phyloP scores from a whole-genome alignment of 2,888 invertebrate genomes.

The Chrysopilus asiliformis region DNA sequence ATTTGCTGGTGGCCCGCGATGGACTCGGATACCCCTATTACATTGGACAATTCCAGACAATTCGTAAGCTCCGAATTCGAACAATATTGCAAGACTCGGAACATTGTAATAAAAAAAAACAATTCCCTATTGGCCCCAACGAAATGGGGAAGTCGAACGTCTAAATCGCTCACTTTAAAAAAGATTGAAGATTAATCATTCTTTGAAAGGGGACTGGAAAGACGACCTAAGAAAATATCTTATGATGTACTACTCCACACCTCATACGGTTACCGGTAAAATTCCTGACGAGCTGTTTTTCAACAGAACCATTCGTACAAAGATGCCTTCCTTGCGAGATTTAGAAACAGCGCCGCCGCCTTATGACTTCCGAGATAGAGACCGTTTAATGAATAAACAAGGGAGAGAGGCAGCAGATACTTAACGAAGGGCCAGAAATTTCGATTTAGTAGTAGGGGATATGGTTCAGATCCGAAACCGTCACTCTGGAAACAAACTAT shows the following conservation, averaged over 20 bases:
- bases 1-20: no score
- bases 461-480: not conserved
- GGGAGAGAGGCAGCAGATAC: not conserved
- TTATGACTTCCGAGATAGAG: no score
- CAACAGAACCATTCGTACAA: not conserved
- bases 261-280: not conserved
- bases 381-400: not conserved
- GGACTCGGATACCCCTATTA: constrained; percentile 17
- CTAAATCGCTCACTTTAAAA: constrained; percentile 16
- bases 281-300: not conserved
- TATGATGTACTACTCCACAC: constrained; percentile 10
- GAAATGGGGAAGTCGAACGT: constrained; percentile 16
- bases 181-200: constrained; percentile 13
- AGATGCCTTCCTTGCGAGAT: not conserved
- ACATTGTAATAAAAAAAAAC: constrained; percentile 11
- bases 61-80: constrained; percentile 11
- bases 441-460: not conserved
- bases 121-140: constrained; percentile 16
- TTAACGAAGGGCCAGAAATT: not conserved
- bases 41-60: constrained; percentile 17
- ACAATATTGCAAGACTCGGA: constrained; percentile 12
- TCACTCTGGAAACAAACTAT: not conserved
- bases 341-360: no score
- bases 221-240: constrained; percentile 13
- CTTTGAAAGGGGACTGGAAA: constrained; percentile 11